These are phyloP conservation scores for Mimachlamys varia DNA, from an alignment of 2,888 invertebrate species.

Conservation along the genomic window DNA sequence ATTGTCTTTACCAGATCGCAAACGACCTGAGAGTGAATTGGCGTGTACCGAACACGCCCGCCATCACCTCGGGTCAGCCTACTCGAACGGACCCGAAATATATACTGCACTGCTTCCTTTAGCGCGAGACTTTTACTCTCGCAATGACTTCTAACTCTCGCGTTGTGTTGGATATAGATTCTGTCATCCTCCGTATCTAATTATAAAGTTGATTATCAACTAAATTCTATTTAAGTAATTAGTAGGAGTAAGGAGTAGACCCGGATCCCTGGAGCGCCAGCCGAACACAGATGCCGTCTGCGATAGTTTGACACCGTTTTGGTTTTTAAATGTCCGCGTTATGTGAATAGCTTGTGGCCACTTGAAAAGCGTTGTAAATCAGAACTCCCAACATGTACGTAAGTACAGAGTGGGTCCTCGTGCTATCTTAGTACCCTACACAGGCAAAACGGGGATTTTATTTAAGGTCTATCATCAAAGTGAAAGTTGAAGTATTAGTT, in stretches of 20 bases:
- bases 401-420: conserved; percentile 7
- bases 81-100: conserved; percentile 29
- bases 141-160: neutral
- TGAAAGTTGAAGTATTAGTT: neutral
- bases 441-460: neutral
- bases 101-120: neutral
- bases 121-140: neutral
- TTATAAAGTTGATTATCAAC: neutral
- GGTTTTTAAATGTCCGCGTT: conserved; percentile 31
- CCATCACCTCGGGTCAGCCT: neutral
- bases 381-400: conserved; percentile 7
- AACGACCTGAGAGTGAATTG: neutral
- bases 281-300: neutral
- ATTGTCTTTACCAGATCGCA: neutral
- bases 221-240: neutral
- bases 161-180: neutral
- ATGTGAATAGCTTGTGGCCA: conserved; percentile 20
- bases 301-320: neutral
- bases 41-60: conserved; percentile 8
- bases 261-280: neutral
- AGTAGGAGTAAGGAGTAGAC: neutral
- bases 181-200: conserved; percentile 31
- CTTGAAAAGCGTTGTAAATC: conserved; percentile 20
- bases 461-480: neutral
- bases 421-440: neutral